These are phyloP conservation scores for Machimus rusticus DNA, from an alignment of 2,888 invertebrate species.

Conservation along the genomic window DNA sequence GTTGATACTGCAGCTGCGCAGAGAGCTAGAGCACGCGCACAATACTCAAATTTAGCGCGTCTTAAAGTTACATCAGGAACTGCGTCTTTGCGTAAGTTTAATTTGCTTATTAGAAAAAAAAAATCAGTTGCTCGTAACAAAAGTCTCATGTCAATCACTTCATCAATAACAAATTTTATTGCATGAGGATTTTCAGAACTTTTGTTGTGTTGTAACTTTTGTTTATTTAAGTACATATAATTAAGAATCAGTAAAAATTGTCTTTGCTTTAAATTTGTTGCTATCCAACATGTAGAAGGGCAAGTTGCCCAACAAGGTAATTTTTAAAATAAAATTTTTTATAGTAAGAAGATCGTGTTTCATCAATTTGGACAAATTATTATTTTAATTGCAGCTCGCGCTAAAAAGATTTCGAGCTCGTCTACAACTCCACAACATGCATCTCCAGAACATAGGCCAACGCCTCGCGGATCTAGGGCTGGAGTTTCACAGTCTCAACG, in stretches of 20 bases:
- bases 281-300: slow-evolving; percentile 64
- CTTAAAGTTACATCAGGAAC: slow-evolving; percentile 74
- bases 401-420: slow-evolving; percentile 69
- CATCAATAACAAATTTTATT: background rate
- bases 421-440: slow-evolving; percentile 51
- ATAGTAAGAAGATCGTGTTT: background rate
- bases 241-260: slow-evolving; percentile 40
- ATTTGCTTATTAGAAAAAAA: slow-evolving; percentile 8
- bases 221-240: background rate
- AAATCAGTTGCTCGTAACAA: background rate
- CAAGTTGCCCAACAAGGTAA: slow-evolving; percentile 73
- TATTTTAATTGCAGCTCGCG: slow-evolving; percentile 67
- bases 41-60: slow-evolving; percentile 81
- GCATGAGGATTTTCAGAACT: background rate
- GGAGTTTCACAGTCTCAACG: slow-evolving; percentile 93
- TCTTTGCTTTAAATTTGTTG: slow-evolving; percentile 50
- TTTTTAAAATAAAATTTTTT: slow-evolving; percentile 22
- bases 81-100: slow-evolving; percentile 76
- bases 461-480: slow-evolving; percentile 71
- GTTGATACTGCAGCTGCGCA: slow-evolving; percentile 92
- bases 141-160: background rate
- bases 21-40: slow-evolving; percentile 82
- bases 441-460: slow-evolving; percentile 69
- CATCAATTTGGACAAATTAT: background rate
- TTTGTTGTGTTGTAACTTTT: background rate